A percentile compares a stretch with the other conserved stretches of the same genome.
phyloP scores from a whole-genome alignment of 1,140 invertebrate genomes.

The Bilobella aurantiaca region DNA sequence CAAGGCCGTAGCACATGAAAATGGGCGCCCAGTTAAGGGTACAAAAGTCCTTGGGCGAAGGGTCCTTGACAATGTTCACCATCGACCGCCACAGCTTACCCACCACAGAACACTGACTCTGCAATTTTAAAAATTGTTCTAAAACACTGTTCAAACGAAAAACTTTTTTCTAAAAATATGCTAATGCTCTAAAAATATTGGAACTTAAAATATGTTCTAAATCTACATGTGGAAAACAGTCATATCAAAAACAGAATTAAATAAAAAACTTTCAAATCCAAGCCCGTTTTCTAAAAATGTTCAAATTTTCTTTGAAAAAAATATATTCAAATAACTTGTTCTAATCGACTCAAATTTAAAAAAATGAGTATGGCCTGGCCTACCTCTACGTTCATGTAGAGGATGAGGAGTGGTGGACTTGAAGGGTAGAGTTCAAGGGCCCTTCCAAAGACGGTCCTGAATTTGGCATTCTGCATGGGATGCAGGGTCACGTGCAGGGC shows the following conservation, averaged over 20 bases:
- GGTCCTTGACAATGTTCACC: constrained; percentile 25
- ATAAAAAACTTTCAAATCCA: too few species aligned
- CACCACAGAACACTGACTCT: constrained; percentile 33
- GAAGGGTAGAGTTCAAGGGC: constrained; percentile 30
- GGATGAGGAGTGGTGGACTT: constrained; percentile 26
- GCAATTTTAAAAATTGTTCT: too few species aligned
- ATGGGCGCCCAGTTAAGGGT: constrained; percentile 27
- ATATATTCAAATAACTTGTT: too few species aligned
- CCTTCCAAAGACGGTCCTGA: constrained; percentile 18
- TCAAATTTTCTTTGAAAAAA: too few species aligned
- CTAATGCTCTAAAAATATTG: neutral
- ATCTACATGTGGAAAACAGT: too few species aligned
- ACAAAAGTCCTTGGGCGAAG: constrained; percentile 1
- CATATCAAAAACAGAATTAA: neutral
- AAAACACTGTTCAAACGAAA: too few species aligned
- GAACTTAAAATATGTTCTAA: too few species aligned
- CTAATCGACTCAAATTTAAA: too few species aligned
- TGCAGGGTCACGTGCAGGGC: constrained; percentile 13
- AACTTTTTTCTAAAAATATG: neutral
- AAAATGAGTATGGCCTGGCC: neutral
- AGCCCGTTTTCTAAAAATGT: too few species aligned
- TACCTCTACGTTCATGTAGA: constrained; percentile 33
- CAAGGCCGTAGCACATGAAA: constrained; percentile 29
- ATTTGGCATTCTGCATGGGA: constrained; percentile 27
- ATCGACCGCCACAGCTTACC: constrained; percentile 31